Conservation (phyloP, 2,113 vertebrate species). For the Melanocharis versteri region DNA sequence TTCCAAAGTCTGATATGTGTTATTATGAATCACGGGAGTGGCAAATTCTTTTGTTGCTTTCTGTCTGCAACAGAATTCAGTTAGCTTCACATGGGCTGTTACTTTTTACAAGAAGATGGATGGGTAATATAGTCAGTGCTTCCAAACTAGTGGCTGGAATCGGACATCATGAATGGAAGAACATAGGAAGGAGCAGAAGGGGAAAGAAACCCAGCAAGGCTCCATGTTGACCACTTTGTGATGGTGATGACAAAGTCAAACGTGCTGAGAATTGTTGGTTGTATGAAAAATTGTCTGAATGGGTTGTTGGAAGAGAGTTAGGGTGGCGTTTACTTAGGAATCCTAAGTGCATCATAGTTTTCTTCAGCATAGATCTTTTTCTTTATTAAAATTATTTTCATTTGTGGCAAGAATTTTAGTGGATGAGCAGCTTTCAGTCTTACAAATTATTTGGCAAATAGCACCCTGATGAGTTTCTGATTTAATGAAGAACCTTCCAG, state of each 20-base stretch:
- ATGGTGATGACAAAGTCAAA: neutral
- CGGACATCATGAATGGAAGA: neutral
- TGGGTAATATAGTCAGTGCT: neutral
- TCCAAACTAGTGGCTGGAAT: neutral
- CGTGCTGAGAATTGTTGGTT: neutral
- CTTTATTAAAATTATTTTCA: neutral
- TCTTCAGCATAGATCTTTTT: neutral
- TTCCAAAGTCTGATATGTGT: neutral
- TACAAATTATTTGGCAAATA: neutral
- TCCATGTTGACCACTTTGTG: neutral
- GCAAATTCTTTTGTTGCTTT: neutral
- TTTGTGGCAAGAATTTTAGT: neutral
- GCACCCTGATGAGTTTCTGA: neutral
- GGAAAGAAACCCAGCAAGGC: accelerated
- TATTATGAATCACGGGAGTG: neutral
- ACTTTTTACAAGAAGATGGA: neutral
- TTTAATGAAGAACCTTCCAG: neutral
- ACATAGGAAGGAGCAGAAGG: neutral
- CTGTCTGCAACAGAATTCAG: neutral
- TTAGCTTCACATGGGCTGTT: neutral
- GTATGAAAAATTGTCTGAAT: neutral
- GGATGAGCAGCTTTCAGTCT: neutral
- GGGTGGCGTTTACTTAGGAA: neutral
- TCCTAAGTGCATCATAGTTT: neutral
- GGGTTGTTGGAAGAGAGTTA: neutral